Conservation (phyloP, 2,888 invertebrate species). For the Caenorhabditis wallacei region DNA sequence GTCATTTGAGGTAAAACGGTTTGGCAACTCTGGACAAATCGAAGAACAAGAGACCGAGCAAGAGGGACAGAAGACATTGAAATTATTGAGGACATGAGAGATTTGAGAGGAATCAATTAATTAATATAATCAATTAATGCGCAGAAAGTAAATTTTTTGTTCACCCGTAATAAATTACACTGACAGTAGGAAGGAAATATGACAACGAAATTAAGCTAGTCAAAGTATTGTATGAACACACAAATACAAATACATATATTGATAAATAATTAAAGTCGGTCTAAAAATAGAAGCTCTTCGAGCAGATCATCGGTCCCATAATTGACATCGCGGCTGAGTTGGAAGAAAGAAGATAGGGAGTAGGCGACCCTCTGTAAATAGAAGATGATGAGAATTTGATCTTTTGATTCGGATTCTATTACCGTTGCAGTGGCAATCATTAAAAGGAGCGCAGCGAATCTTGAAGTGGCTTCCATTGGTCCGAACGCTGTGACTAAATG, state of each 20-base stretch:
- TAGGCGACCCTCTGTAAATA: conserved; percentile 76
- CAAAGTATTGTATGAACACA: not conserved
- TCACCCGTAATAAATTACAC: conserved; percentile 28
- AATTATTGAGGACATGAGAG: not conserved
- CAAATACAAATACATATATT: not conserved
- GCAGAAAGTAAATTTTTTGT: conserved; percentile 22
- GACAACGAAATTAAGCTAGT: conserved; percentile 19
- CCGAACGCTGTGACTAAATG: conserved; percentile 69
- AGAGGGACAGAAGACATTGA: not conserved
- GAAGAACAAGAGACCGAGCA: conserved; percentile 11
- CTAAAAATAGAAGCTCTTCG: conserved; percentile 68
- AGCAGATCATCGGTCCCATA: conserved; percentile 64
- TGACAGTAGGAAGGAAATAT: conserved; percentile 24
- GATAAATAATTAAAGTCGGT: conserved; percentile 38
- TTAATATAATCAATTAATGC: conserved; percentile 40
- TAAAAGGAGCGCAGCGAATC: conserved; percentile 79
- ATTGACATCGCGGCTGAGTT: conserved; percentile 68
- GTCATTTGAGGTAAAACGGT: conserved; percentile 35
- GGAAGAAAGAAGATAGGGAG: conserved; percentile 68
- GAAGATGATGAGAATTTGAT: not conserved
- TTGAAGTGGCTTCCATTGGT: conserved; percentile 71
- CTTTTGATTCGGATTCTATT: conserved; percentile 7
- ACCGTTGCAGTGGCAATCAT: conserved; percentile 79
- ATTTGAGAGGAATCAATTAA: conserved; percentile 28
- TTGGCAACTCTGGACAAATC: conserved; percentile 24